These are phyloP conservation scores for Pinctada fucata DNA, from an alignment of 2,888 invertebrate genomes.

Conservation along the genomic window DNA sequence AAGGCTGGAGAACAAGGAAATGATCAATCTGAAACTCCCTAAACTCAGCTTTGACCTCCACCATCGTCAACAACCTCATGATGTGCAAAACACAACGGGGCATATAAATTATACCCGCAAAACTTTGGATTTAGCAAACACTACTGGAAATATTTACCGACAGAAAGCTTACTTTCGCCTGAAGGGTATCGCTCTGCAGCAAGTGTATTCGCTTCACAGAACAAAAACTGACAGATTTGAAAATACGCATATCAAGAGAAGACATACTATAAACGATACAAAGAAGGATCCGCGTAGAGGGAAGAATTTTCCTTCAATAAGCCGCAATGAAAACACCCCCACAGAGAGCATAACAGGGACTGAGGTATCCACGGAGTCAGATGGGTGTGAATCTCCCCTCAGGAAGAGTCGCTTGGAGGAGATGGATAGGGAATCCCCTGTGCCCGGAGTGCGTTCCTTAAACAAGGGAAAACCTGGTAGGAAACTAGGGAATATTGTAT, in stretches of 20 bases:
- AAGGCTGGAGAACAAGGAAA: slow-evolving; percentile 22
- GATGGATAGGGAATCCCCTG: slow-evolving; percentile 37
- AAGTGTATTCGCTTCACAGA: slow-evolving; percentile 38
- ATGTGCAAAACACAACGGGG: background rate
- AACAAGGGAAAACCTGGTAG: slow-evolving; percentile 21
- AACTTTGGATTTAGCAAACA: background rate
- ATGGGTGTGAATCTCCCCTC: slow-evolving; percentile 21
- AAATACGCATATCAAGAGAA: background rate
- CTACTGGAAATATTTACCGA: slow-evolving; percentile 34
- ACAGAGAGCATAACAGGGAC: slow-evolving; percentile 12
- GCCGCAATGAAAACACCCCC: background rate
- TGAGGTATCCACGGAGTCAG: slow-evolving; percentile 13
- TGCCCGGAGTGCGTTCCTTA: slow-evolving; percentile 28
- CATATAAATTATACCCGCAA: slow-evolving; percentile 1
- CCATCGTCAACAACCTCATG: background rate
- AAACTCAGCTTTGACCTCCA: slow-evolving; percentile 25
- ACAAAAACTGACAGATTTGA: slow-evolving; percentile 25
- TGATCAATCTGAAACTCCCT: slow-evolving; percentile 32
- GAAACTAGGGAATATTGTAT: slow-evolving; percentile 39
- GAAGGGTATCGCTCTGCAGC: slow-evolving; percentile 37
- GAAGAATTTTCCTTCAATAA: slow-evolving; percentile 17
- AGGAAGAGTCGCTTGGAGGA: slow-evolving; percentile 31
- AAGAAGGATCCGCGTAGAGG: background rate
- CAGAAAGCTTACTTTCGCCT: slow-evolving; percentile 41
- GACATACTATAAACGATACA: background rate